Conservation (phyloP, 2,888 invertebrate genomes). For the Gisinianus flammeolus region DNA sequence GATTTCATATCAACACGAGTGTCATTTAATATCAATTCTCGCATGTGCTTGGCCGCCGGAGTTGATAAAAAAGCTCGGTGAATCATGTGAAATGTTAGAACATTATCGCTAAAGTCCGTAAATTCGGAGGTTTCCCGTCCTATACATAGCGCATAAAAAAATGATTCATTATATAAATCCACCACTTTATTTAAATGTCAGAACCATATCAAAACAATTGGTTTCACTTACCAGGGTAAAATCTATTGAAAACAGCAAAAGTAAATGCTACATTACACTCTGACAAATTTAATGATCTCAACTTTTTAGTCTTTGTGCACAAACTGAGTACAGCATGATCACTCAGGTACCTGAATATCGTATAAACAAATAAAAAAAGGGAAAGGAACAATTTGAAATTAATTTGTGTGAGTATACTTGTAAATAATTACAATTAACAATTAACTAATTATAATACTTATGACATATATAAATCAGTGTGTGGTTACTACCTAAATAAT, state of each 20-base stretch:
- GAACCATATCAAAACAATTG: not conserved
- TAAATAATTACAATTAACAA: too few species aligned
- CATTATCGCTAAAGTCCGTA: constrained; percentile 41
- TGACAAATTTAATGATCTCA: constrained; percentile 37
- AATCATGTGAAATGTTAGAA: constrained; percentile 42
- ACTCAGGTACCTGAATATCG: constrained; percentile 33
- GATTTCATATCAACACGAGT: constrained; percentile 38
- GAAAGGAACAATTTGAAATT: too few species aligned
- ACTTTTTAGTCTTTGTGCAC: constrained; percentile 11
- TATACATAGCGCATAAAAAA: not conserved
- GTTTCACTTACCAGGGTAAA: constrained; percentile 30
- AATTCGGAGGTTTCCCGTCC: constrained; percentile 8
- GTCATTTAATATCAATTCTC: constrained; percentile 31
- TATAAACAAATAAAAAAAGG: not conserved
- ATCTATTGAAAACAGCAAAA: constrained; percentile 42
- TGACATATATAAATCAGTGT: too few species aligned
- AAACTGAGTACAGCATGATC: constrained; percentile 28
- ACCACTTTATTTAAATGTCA: too few species aligned
- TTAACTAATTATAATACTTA: too few species aligned
- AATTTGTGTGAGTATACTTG: too few species aligned
- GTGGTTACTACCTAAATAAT: too few species aligned
- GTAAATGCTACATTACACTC: constrained; percentile 38
- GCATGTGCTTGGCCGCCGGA: constrained; percentile 10
- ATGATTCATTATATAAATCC: too few species aligned
- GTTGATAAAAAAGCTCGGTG: constrained; percentile 36